Evolutionary conservation across 2,113 vertebrate species (phyloP).

Genomic region (Grus americana): DNA sequence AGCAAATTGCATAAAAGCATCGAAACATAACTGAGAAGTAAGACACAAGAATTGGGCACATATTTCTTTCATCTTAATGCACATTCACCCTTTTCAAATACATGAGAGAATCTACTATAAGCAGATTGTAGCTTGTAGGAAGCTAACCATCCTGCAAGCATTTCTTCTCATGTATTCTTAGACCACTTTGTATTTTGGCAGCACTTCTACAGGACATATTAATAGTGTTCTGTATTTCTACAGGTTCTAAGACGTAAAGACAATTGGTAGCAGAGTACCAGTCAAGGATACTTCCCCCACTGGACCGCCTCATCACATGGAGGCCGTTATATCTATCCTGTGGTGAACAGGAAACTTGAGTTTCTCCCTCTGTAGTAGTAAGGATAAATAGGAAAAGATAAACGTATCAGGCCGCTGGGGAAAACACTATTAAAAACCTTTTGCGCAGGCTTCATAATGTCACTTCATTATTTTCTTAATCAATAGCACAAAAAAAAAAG

Average conservation of each 20-base stretch:
- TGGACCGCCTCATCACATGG: not conserved
- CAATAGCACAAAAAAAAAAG: not conserved
- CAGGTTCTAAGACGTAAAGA: not conserved
- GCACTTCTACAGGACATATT: not conserved
- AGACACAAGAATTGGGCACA: not conserved
- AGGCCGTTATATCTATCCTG: not conserved
- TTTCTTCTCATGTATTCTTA: not conserved
- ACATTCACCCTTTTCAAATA: not conserved
- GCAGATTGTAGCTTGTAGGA: not conserved
- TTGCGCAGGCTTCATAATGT: not conserved
- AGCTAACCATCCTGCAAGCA: not conserved
- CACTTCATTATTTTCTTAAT: not conserved
- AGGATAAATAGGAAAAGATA: not conserved
- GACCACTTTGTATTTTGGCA: not conserved
- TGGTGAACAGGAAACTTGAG: not conserved
- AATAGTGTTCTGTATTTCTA: not conserved
- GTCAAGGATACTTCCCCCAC: not conserved
- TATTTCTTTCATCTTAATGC: not conserved
- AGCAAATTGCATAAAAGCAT: not conserved
- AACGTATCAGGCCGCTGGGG: not conserved
- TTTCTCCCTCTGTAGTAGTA: not conserved
- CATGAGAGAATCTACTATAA: not conserved
- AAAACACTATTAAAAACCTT: not conserved
- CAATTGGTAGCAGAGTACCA: not conserved
- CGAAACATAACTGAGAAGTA: not conserved